Base-by-base conservation (phyloP, 1,140 invertebrate species). In the Diachasmimorpha longicaudata region DNA sequence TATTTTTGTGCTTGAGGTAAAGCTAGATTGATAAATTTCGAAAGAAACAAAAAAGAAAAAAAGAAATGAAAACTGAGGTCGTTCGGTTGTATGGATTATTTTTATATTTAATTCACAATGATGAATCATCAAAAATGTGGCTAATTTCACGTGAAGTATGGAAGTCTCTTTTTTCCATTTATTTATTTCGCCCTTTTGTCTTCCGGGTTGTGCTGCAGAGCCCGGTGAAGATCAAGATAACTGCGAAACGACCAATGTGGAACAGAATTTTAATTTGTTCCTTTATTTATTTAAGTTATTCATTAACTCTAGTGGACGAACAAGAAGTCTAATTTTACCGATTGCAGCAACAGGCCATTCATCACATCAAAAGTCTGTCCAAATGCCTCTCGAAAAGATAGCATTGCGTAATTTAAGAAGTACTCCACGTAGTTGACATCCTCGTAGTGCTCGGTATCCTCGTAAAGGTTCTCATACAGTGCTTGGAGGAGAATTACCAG, bases 361-460 rank as follows among this genome's bases (percentile, higher is more conserved):
- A 86, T 70, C 4, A 78, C 48, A 8, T 83, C 48, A 23, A 84
- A 80, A 25, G 84, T 19, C 25, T 76, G 82, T 23, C 80, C 80
- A 46, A 86, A 84, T 10, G 84, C 83, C 80, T 85, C 85, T 67
- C 78, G 78, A 58, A 86, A 86, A 1, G 85, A 88, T 0, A 84
- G 81, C 6, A 79, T 52, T 13, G 85, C 39, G 44, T 85, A 86
- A 11, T 84, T 77, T 4, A 85, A 6, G n/a, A 74, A 69, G 0
- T 86, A 9, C 44, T 85, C 84, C 6, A 82, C 11, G 31, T 87
- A 88, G 46, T 31, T 75, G 14, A 81, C n/a, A 55, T 85, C 78
- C 37, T 85, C 82, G 21, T 85, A 81, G 4, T 82, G 70, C 14
- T 86, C 78, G 6, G 79, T 75, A 48, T 83, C 81, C 31, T 85